Conservation (phyloP, 2,113 vertebrate species). For the Aegithalos caudatus region DNA sequence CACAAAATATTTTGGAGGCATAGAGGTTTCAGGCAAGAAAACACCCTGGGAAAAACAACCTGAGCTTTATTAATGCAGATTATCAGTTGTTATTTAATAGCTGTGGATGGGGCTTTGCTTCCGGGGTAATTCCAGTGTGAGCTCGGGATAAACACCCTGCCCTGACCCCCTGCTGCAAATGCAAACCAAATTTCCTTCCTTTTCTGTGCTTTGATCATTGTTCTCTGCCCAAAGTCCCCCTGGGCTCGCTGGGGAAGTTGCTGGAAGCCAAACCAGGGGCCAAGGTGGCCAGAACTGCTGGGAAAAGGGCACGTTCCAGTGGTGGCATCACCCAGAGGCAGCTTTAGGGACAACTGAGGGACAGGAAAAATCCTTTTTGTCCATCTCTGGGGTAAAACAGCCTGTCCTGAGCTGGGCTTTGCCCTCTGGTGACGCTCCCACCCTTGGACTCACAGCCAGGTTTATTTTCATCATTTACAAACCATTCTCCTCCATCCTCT, state of each 20-base stretch:
- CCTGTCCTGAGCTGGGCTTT: background rate
- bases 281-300: background rate
- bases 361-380: no score
- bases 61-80: background rate
- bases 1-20: background rate
- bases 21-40: background rate
- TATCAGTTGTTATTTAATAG: background rate
- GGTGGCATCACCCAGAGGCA: fast-evolving
- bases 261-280: background rate
- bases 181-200: background rate
- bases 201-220: background rate
- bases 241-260: background rate
- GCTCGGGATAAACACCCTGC: background rate
- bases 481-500: fast-evolving
- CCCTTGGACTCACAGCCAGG: background rate
- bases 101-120: background rate
- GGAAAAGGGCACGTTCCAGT: background rate
- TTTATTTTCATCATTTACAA: background rate
- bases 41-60: background rate
- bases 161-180: background rate
- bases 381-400: background rate
- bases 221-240: background rate
- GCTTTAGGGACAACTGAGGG: background rate
- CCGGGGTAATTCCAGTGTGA: background rate
- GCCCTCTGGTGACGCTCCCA: background rate